Base-by-base conservation (phyloP, 2,113 vertebrate genomes). In the Microcebus ravelobensis region DNA sequence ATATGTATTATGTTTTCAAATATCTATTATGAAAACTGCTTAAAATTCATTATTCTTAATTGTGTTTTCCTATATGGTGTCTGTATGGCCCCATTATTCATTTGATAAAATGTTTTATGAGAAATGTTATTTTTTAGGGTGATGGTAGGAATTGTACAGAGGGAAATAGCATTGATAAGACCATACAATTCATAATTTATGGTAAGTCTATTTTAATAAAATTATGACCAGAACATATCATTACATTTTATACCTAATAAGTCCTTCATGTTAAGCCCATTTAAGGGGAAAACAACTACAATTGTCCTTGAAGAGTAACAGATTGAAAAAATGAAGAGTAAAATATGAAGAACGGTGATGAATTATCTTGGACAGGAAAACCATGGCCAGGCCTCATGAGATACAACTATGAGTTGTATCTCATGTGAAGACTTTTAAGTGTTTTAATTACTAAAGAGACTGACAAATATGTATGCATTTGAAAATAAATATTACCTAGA, bases 41-140 rank as follows among this genome's bases (percentile, higher is more conserved):
- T 98, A 97, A 96, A 96, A 97, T 3, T 98, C 88, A 96, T 92
- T 85, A 94, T 96, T 98, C 90, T 84, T 98, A 98, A 98, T 97
- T 98, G 96, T 87, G 84, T 98, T 98, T 97, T 97, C 84, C 73
- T 98, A 94, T 97, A 97, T 97, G 89, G 87, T 97, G 96, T 80
- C 87, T 94, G 95, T 96, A 91, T 96, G 80, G 93, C 67, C 18
- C 55, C 59, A 87, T 97, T 76, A 83, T 76, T 96, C 77, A 91
- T 74, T 59, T 93, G 65, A 63, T 82, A 65, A 90, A 88, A 92
- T 20, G 4, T 34, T 36, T 94, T 97, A 68, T 87, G 67, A 87
- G 52, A 27, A 76, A 36, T 57, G 10, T 84, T 85, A 67, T 82
- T 94, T 73, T 74, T 91, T 48, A 94, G 50, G 31, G 39, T 61